These are phyloP conservation scores for Propsilocerus akamusi DNA, from an alignment of 1,140 invertebrate species.

Conservation along the genomic window DNA sequence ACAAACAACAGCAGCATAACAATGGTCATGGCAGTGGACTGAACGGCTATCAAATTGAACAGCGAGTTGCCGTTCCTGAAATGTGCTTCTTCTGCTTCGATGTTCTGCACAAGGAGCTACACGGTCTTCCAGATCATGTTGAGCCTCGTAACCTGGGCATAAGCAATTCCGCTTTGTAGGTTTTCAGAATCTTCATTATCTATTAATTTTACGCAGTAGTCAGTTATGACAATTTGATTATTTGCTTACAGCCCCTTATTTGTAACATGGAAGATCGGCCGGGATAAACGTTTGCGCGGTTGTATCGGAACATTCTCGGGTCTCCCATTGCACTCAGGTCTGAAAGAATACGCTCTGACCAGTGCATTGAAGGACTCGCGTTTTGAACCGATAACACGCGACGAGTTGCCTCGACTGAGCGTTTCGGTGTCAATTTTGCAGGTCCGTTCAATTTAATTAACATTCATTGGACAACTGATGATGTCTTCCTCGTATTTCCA, in stretches of 20 bases:
- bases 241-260: conserved; percentile 77
- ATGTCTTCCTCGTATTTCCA: not conserved
- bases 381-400: conserved; percentile 86
- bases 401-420: conserved; percentile 81
- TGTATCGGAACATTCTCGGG: conserved; percentile 93
- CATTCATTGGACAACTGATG: not conserved
- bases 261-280: conserved; percentile 96
- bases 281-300: conserved; percentile 76
- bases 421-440: conserved; percentile 89
- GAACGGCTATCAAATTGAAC: conserved; percentile 12
- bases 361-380: conserved; percentile 96
- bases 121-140: conserved; percentile 79
- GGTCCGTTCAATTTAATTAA: not conserved
- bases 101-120: conserved; percentile 82
- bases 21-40: conserved; percentile 13
- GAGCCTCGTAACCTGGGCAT: conserved; percentile 48
- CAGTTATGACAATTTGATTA: not conserved
- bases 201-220: not conserved
- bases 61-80: conserved; percentile 67
- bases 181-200: conserved; percentile 17
- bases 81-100: conserved; percentile 99
- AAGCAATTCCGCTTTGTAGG: conserved; percentile 90
- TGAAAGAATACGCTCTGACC: conserved; percentile 91
- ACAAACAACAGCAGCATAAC: not conserved
- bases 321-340: conserved; percentile 75